Evolutionary conservation across 2,113 vertebrate genomes (phyloP), one percentile per base, ranked within the genome.

Genomic region (Ciconia maguari): DNA sequence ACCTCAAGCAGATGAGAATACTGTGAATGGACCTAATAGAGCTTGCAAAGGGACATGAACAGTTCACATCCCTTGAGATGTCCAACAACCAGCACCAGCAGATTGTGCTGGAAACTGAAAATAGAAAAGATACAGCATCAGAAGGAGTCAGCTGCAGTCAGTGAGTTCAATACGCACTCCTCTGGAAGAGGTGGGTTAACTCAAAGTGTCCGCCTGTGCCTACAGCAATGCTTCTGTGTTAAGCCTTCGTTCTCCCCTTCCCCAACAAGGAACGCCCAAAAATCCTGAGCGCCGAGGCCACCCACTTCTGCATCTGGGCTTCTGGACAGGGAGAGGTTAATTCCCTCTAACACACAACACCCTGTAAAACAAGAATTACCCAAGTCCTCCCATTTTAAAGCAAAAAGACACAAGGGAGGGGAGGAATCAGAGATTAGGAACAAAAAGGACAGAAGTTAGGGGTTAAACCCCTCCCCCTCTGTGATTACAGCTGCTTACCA

Each of bases 401-500:
- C 18, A 83, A 62, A 49, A 36, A 36, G 7, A 6, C 13, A 27
- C 9, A 36, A 8, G 17, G 20, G 4, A 82, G 21, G 21, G 26
- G 5, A 51, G 13, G 3, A 69, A 44, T 15, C 32, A 5, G 5
- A n/a, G 19, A 74, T 26, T 36, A 54, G 41, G 25, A 27, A 52
- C 13, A 20, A 70, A 42, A 74, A 16, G 2, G 21, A 27, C 9
- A 26, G 27, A 32, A 68, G 16, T 11, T 71, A 41, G 0, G 3
- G 16, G 4, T 89, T 78, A 64, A 85, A 90, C 46, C 25, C 11
- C 5, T 61, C 80, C 46, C 25, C 11, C 5, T 61, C 80, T 90
- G 30, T 74, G 83, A 90, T 60, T 13, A 65, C 12, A 72, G 32
- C n/a, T 61, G 36, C 61, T 96, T 86, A 91, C 87, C n/a, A 8